phyloP scores from a whole-genome alignment of 2,797 vertebrate genomes.

The Channa striata region DNA sequence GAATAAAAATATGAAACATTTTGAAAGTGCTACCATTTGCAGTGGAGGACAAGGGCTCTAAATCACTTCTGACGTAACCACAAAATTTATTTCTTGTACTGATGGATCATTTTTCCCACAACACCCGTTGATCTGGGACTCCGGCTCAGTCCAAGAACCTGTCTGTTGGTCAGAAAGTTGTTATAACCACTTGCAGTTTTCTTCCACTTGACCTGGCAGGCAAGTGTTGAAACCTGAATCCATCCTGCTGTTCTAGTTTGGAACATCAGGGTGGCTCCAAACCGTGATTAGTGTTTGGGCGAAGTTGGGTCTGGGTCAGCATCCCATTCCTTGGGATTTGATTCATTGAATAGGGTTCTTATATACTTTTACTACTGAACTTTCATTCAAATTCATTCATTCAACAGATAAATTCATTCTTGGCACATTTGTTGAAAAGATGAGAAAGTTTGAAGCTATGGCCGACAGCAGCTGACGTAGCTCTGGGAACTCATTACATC shows the following conservation, averaged over 20 bases:
- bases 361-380: conserved; percentile 22
- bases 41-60: conserved; percentile 35
- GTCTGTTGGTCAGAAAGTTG: conserved; percentile 54
- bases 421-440: neutral
- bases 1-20: conserved; percentile 64
- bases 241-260: neutral
- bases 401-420: conserved; percentile 17
- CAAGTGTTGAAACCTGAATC: conserved; percentile 53
- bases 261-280: conserved; percentile 27
- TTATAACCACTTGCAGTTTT: conserved; percentile 51
- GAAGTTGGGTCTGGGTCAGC: conserved; percentile 1
- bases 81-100: conserved; percentile 67
- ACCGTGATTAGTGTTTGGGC: conserved; percentile 23
- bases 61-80: conserved; percentile 60
- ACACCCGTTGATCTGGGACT: conserved; percentile 44
- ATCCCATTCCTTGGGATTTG: conserved; percentile 13
- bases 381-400: no score
- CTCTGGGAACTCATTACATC: conserved; percentile 32
- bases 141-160: conserved; percentile 59
- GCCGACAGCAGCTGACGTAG: conserved; percentile 33
- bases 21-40: conserved; percentile 52
- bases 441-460: conserved; percentile 13
- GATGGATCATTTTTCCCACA: conserved; percentile 67
- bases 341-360: conserved; percentile 7
- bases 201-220: conserved; percentile 60